Conservation (phyloP, 2,888 invertebrate species). For the Heliconius cydno region DNA sequence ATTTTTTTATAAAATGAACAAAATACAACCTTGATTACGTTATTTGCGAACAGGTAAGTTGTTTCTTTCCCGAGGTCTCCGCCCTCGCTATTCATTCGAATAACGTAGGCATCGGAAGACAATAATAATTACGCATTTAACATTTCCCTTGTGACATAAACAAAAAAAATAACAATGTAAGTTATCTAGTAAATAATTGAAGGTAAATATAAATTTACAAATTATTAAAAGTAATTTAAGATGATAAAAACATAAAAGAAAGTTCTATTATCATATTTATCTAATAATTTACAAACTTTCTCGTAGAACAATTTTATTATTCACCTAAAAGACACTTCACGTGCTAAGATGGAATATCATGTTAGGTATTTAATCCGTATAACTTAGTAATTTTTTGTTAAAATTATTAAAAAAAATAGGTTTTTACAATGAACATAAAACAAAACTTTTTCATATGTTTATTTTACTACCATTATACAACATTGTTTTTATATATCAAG, state of each 20-base stretch:
- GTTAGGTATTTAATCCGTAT: background rate
- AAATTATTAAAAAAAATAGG: background rate
- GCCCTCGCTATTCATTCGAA: conserved; percentile 36
- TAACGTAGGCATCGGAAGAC: conserved; percentile 33
- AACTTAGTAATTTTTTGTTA: background rate
- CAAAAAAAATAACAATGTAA: background rate
- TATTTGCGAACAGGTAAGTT: conserved; percentile 33
- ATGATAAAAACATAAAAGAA: background rate
- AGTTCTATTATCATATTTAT: conserved; percentile 1
- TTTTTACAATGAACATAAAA: background rate
- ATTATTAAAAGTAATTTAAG: background rate
- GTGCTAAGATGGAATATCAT: background rate
- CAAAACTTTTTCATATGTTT: background rate
- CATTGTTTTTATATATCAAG: conserved; percentile 61
- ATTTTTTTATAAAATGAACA: conserved; percentile 4
- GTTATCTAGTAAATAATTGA: background rate
- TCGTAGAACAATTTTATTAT: background rate
- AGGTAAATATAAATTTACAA: background rate
- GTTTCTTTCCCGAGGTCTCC: conserved; percentile 31
- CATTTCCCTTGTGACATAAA: conserved; percentile 36
- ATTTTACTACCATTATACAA: background rate
- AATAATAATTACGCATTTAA: conserved; percentile 37
- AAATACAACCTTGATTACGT: conserved; percentile 33
- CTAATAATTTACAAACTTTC: background rate
- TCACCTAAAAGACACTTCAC: background rate